Evolutionary conservation across 2,888 invertebrate genomes (phyloP), one percentile per base, ranked within the genome.

Genomic region (Cheilosia impressa): DNA sequence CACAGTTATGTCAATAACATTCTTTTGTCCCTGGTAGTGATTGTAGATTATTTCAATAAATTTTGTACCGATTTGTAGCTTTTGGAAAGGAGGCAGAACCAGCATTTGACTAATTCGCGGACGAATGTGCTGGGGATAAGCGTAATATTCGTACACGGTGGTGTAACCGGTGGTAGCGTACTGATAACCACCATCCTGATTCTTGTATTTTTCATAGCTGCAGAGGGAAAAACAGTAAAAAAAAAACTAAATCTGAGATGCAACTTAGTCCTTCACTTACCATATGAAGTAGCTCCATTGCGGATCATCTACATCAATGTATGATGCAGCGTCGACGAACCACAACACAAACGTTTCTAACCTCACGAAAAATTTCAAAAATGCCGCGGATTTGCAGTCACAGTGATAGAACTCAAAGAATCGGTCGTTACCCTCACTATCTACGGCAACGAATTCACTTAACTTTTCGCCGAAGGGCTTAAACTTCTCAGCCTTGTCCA

Each of bases 291-390:
- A 97, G 73, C 95, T 94, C 99, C 99, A 99, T 88, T 96, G 95
- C 15, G 96, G 95, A 93, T 99, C 99, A 91, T 97, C 96, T 4
- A 96, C 94, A 92, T 99, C 98, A 88, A 99, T 97, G 90, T 96
- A 98, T 43, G 97, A 97, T 0, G 98, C 98, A 15, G 97, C 98
- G 93, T 99, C 99, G 88, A 99, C 97, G 92, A 96, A 99, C 96
- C 98, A 99, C 79, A 98, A 93, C 10, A 99, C 94, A 90, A 98
- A 97, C 0, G 98, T 97, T 93, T 99, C 98, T 88, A 99, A 93
- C 68, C 97, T 94, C 87, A 95, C 94, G 91, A 98, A 97, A 91
- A 96, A 98, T 4, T 94, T 93, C 31, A 95, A 91, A 91, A 98
- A 98, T 0, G 96, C 95, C 0, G 95, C 94, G 65, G 94, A 94